Conservation (phyloP, 2,888 invertebrate species). For the Epistrophella euchroma region DNA sequence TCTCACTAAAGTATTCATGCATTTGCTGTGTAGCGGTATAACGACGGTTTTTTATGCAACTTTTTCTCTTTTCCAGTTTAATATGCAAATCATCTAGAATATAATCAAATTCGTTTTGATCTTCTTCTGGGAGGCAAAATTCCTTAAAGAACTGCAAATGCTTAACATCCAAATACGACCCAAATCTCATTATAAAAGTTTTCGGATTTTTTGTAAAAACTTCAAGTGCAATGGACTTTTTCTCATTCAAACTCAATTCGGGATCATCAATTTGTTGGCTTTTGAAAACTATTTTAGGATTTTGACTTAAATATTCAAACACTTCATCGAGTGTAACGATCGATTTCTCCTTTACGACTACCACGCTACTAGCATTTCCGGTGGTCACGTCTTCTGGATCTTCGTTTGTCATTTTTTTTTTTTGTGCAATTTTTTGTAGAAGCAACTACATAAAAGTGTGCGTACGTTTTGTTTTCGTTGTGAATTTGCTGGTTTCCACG, state of each 20-base stretch:
- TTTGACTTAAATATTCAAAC: constrained; percentile 79
- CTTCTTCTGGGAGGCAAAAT: constrained; percentile 80
- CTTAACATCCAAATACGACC: constrained; percentile 87
- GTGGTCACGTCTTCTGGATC: constrained; percentile 52
- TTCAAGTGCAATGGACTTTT: constrained; percentile 87
- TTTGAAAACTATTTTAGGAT: constrained; percentile 87
- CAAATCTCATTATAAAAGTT: constrained; percentile 91
- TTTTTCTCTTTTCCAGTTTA: constrained; percentile 85
- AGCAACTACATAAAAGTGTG: constrained; percentile 7
- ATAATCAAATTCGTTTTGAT: constrained; percentile 86
- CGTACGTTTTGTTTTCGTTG: not conserved
- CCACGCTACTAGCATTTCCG: constrained; percentile 41
- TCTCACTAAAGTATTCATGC: constrained; percentile 93
- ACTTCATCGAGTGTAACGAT: constrained; percentile 75
- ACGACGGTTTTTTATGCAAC: constrained; percentile 90
- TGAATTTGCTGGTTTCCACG: not conserved
- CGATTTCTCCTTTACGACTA: constrained; percentile 39
- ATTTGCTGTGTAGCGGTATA: constrained; percentile 90
- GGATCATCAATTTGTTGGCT: constrained; percentile 92
- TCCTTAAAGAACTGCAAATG: constrained; percentile 89
- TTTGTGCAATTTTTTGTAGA: constrained; percentile 20
- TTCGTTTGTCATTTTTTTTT: constrained; percentile 67
- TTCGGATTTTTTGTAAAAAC: constrained; percentile 88
- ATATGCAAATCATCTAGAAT: constrained; percentile 87
- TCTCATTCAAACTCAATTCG: constrained; percentile 89